Evolutionary conservation across 1,140 invertebrate genomes (phyloP), one percentile per base, ranked within the genome.

Genomic region (Drosophila saltans): DNA sequence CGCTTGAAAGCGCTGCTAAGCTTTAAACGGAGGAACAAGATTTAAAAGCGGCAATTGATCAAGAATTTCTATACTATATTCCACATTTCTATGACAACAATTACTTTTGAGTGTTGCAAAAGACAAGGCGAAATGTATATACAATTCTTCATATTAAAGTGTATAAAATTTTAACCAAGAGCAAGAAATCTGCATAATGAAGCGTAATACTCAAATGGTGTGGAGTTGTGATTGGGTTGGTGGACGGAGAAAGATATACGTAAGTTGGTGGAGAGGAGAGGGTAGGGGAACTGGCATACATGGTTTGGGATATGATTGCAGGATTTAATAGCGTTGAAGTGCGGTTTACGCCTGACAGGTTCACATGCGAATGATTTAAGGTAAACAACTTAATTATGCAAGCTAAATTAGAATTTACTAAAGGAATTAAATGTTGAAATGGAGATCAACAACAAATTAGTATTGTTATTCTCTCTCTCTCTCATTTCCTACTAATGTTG

Each of bases 131-230:
- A 52, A 52, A 52, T 26, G 2, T 8, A 24, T 26, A 52, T 52
- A 4, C 45, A 48, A 8, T 52, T 6, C 7, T 26, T 10, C 9
- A 26, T 9, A 26, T 52, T 7, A 52, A 52, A 52, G 45, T 26
- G 45, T 52, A 52, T 52, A 66, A 77, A 78, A 81, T 68, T 62
- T 61, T 36, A 60, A 70, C 66, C 68, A 66, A 58, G 55, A 77
- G 69, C 84, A 88, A 83, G 77, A 89, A 88, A 88, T 88, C 83
- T 88, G 83, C 83, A 88, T 88, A 88, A 88, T 88, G 83, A 88
- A 89, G 83, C 83, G 83, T 88, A 88, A 83, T 88, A 89, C 83
- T 72, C 83, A 80, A 89, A 78, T 89, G 84, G 80, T 83, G 80
- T 79, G 80, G 69, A 83, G 72, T 70, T 80, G 80, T 88, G 83